phyloP scores from a whole-genome alignment of 2,113 vertebrate species.

The Gadus chalcogrammus region DNA sequence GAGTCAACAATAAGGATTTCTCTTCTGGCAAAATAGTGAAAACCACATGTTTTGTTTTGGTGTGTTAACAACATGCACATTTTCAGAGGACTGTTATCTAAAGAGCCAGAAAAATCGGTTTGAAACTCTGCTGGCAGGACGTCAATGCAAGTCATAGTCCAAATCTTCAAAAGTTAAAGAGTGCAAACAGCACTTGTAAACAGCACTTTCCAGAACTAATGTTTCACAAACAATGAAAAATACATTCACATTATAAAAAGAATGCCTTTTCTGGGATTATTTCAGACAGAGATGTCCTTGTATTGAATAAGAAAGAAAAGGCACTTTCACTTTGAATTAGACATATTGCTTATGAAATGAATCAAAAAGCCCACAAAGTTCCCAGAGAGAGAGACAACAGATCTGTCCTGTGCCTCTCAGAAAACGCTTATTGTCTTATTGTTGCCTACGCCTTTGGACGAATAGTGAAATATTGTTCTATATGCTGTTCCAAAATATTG shows the following conservation, averaged over 20 bases:
- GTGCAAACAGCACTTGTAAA: conserved; percentile 38
- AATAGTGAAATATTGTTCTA: not conserved
- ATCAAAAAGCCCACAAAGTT: conserved; percentile 3
- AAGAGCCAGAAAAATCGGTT: not conserved
- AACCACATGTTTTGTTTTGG: too few species aligned
- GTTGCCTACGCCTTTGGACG: not conserved
- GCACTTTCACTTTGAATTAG: conserved; percentile 58
- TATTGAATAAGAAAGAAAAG: conserved; percentile 35
- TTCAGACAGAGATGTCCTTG: conserved; percentile 42
- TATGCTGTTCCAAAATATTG: not conserved
- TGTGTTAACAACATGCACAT: too few species aligned
- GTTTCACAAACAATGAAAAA: conserved; percentile 10
- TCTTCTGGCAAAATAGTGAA: too few species aligned
- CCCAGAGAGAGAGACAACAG: conserved; percentile 1
- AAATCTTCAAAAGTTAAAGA: conserved; percentile 4
- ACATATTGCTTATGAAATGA: conserved; percentile 33
- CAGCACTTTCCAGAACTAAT: not conserved
- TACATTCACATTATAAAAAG: conserved; percentile 46
- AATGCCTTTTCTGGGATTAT: conserved; percentile 6
- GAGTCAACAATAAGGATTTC: too few species aligned
- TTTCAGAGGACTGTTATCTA: too few species aligned
- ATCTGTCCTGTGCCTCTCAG: not conserved
- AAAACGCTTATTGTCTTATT: not conserved
- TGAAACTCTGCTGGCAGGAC: conserved; percentile 15
- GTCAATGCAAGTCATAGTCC: not conserved